Conservation (phyloP, 2,888 invertebrate species). For the Sturmia bella region DNA sequence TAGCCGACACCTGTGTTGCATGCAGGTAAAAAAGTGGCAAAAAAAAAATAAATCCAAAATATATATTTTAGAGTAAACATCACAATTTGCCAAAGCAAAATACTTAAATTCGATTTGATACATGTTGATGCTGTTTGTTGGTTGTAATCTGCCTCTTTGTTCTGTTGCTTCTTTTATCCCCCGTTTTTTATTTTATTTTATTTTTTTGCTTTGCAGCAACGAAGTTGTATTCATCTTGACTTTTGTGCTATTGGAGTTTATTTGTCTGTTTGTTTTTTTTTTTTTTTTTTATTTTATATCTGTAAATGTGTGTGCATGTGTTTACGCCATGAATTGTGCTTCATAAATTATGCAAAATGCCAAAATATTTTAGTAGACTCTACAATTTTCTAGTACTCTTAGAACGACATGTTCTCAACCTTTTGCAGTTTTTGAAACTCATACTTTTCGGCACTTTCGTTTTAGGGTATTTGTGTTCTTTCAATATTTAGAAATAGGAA, state of each 20-base stretch:
- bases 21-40: constrained; percentile 28
- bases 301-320: constrained; percentile 45
- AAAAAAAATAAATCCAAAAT: constrained; percentile 32
- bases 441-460: not conserved
- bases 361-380: constrained; percentile 68
- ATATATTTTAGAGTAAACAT: constrained; percentile 55
- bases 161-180: not conserved
- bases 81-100: constrained; percentile 66
- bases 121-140: constrained; percentile 46
- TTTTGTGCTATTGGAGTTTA: constrained; percentile 14
- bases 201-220: constrained; percentile 2
- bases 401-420: not conserved
- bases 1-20: constrained; percentile 61
- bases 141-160: constrained; percentile 49
- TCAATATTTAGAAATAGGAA: too few species aligned
- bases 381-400: constrained; percentile 25
- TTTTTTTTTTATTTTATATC: not conserved
- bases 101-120: constrained; percentile 66
- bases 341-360: constrained; percentile 73
- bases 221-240: constrained; percentile 30
- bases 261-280: constrained; percentile 23
- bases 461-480: too few species aligned
- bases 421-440: not conserved
- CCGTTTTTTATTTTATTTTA: not conserved
- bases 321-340: constrained; percentile 68